A percentile compares a stretch with the other conserved stretches of the same genome.
Conservation (phyloP, 2,797 vertebrate genomes). For the Scolopax bukidnonensis region DNA sequence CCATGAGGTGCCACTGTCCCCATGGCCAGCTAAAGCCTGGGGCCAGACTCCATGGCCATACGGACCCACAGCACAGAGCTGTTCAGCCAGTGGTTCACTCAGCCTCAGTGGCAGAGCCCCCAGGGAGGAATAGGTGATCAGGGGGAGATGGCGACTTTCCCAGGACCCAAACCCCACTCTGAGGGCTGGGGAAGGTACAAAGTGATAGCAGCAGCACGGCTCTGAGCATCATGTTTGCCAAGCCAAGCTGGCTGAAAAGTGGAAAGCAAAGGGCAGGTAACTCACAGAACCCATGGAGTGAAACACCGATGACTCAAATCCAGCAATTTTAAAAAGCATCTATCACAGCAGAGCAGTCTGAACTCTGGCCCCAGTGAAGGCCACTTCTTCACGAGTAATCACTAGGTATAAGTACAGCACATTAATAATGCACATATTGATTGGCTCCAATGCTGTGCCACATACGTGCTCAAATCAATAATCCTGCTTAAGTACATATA, state of each 20-base stretch:
- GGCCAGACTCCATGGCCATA: not conserved
- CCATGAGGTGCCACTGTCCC: not conserved
- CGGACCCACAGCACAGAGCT: not conserved
- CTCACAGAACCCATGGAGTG: not conserved
- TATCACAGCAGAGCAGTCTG: constrained; percentile 19
- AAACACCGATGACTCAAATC: not conserved
- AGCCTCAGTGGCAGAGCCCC: rapidly evolving
- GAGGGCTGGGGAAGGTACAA: not conserved
- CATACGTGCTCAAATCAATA: not conserved
- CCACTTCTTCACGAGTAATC: constrained; percentile 31
- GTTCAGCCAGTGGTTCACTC: not conserved
- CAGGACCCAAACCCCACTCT: not conserved
- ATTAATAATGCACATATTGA: constrained; percentile 18
- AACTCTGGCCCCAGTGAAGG: constrained; percentile 16
- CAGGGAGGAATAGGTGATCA: rapidly evolving
- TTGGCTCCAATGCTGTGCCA: not conserved
- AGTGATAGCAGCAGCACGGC: rapidly evolving
- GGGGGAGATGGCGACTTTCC: not conserved
- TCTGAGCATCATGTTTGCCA: not conserved
- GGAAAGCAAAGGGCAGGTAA: not conserved
- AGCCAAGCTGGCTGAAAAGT: rapidly evolving
- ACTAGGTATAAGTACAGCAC: not conserved
- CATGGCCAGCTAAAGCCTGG: not conserved
- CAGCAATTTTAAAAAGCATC: constrained; percentile 9
- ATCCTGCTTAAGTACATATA: not conserved